phyloP scores from a whole-genome alignment of 2,888 invertebrate species.

The Rotaria macrura region DNA sequence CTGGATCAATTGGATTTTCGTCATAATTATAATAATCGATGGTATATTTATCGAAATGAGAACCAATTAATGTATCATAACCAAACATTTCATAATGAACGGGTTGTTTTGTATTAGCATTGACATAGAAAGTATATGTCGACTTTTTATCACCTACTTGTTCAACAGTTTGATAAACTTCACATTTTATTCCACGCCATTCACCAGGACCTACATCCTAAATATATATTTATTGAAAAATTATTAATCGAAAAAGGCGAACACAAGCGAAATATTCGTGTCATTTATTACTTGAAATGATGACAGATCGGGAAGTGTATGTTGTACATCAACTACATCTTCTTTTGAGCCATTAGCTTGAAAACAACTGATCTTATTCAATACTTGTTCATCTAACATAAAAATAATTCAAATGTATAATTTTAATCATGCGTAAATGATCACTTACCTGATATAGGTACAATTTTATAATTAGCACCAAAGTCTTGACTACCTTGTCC shows the following conservation, averaged over 20 bases:
- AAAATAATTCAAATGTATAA: background rate
- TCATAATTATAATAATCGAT: slow-evolving; percentile 62
- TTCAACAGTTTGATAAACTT: slow-evolving; percentile 66
- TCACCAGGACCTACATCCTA: slow-evolving; percentile 44
- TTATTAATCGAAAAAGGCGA: no score
- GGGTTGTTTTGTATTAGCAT: slow-evolving; percentile 49
- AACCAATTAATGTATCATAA: slow-evolving; percentile 77
- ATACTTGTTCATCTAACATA: background rate
- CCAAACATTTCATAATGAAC: slow-evolving; percentile 85
- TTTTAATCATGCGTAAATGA: no score
- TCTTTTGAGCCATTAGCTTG: slow-evolving; percentile 67
- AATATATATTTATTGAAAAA: no score
- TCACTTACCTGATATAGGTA: background rate
- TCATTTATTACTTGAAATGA: slow-evolving; percentile 58
- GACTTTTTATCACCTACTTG: slow-evolving; percentile 68
- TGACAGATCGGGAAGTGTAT: slow-evolving; percentile 68
- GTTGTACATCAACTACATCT: slow-evolving; percentile 60
- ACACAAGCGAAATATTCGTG: background rate
- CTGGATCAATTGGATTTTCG: slow-evolving; percentile 24
- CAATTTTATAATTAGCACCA: slow-evolving; percentile 10
- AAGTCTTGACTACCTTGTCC: background rate
- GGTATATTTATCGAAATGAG: slow-evolving; percentile 88
- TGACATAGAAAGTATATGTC: slow-evolving; percentile 77
- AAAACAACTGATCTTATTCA: slow-evolving; percentile 58
- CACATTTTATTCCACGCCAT: slow-evolving; percentile 61